A percentile compares a stretch with the other conserved stretches of the same genome.
These are phyloP conservation scores for Ephydatia muelleri DNA, from an alignment of 37 sponge, comb jelly and placozoan species.

Conservation along the genomic window DNA sequence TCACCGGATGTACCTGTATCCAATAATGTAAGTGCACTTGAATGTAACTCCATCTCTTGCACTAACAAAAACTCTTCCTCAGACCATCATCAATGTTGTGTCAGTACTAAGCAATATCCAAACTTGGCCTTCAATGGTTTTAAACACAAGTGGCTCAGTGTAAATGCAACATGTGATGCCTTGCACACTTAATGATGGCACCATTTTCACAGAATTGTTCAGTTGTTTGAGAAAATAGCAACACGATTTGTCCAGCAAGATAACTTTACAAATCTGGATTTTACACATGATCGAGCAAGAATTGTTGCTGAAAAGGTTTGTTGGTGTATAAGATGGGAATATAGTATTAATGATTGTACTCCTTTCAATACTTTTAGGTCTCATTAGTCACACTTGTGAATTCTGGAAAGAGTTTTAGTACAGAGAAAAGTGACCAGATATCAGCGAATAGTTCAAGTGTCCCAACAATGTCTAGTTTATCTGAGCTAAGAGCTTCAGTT, in stretches of 20 bases:
- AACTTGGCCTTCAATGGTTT: neutral
- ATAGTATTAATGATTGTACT: neutral
- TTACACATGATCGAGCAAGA: slow-evolving; percentile 8
- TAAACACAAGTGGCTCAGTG: neutral
- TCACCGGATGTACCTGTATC: neutral
- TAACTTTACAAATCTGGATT: neutral
- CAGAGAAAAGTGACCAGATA: neutral
- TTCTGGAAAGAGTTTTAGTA: neutral
- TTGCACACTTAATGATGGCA: neutral
- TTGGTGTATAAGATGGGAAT: too few relatives aligned
- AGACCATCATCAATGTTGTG: neutral
- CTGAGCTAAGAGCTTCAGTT: neutral
- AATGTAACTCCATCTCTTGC: neutral
- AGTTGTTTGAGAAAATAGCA: slow-evolving; percentile 40
- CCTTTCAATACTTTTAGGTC: neutral
- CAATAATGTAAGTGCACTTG: neutral
- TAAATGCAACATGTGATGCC: neutral
- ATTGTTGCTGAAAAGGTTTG: slow-evolving; percentile 39
- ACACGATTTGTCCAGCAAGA: slow-evolving; percentile 13
- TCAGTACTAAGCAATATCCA: neutral
- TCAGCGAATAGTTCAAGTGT: neutral
- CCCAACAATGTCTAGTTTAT: neutral
- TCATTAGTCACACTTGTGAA: neutral
- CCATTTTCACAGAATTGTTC: slow-evolving; percentile 20
- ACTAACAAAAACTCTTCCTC: neutral